Evolutionary conservation across 2,113 vertebrate genomes (phyloP), one percentile per base, ranked within the genome.

Genomic region (Ptilonorhynchus violaceus): DNA sequence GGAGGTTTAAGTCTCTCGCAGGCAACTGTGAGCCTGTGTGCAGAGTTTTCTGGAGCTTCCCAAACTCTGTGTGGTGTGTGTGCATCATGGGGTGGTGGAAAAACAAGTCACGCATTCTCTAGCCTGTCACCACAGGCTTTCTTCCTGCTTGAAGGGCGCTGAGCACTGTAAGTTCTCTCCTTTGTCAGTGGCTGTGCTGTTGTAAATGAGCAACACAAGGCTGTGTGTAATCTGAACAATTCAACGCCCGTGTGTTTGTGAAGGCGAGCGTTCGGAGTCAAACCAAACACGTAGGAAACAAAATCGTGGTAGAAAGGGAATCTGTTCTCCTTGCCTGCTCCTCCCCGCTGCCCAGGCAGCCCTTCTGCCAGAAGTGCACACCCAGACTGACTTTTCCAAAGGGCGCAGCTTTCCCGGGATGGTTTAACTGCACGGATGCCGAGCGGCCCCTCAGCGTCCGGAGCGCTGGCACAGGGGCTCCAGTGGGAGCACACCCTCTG

Each of bases 191-290:
- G 41, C 49, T 85, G 72, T 69, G 87, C 85, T 82, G 70, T 62
- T 4, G 3, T 73, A 58, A 89, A 66, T 33, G 74, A 92, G 74
- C 89, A 58, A 30, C 42, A 35, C 27, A 14, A 58, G 67, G 18
- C 88, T 30, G 25, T 46, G 3, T 11, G 60, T 78, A 12, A 88
- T 78, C 52, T 27, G 72, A 86, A 86, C 68, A 69, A 39, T 75
- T 79, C 88, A 42, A 1, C 1, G 11, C 44, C 53, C 28, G 5
- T 8, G 31, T 88, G 62, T 87, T 83, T 84, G 76, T 63, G 72
- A 89, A 68, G 83, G 95, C 6, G 0, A 64, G 44, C 1, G 2
- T 41, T 80, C 0, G 0, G 59, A 77, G 56, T 55, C 0, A 1
- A 55, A 62, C 33, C 1, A 2, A 58, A 80, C 58, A 33, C 0